Base-by-base conservation (phyloP, 2,888 invertebrate species). In the Drosophila colorata region DNA sequence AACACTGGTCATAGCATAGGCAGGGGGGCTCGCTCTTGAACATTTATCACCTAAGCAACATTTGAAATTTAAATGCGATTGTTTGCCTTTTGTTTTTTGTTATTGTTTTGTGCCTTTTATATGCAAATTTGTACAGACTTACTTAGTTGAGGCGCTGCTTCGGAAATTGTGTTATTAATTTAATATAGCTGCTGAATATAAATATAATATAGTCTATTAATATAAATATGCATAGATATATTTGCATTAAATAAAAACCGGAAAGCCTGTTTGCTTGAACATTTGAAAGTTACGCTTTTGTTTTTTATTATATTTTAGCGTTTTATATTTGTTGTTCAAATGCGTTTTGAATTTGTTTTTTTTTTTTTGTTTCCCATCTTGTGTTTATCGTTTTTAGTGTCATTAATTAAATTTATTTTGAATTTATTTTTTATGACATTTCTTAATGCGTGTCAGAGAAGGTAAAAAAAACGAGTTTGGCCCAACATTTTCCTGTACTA, bases 21-120 rank as follows among this genome's bases (percentile, higher is more conserved):
- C 31, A 37, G 38, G 28, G 74, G 52, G 71, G 53, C 61, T 51
- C 59, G 49, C 71, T 67, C 66, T 51, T 53, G n/a, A 59, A 74
- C 66, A 85, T 82, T 82, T 81, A 81, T 85, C 80, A 80, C 81
- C 65, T 44, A 13, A 61, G 40, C 46, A 52, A 55, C 25, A 73
- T 77, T 74, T 78, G 64, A 67, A 77, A 63, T 78, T 59, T 69
- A 73, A 73, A 77, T 78, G n/a, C 35, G 52, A 37, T 11, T 60
- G 14, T 44, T 67, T 56, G 37, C 6, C 49, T 51, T 65, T 66
- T 60, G 46, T 48, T 49, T 46, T 44, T 49, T 55, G 44, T 59
- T 44, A 31, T 14, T 43, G 16, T 51, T 47, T 28, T 31, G n/a
- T 18, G 18, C 40, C 31, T 46, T 53, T 47, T 65, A 56, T 70